Evolutionary conservation across 2,113 vertebrate species (phyloP).

Genomic region (Riparia riparia): DNA sequence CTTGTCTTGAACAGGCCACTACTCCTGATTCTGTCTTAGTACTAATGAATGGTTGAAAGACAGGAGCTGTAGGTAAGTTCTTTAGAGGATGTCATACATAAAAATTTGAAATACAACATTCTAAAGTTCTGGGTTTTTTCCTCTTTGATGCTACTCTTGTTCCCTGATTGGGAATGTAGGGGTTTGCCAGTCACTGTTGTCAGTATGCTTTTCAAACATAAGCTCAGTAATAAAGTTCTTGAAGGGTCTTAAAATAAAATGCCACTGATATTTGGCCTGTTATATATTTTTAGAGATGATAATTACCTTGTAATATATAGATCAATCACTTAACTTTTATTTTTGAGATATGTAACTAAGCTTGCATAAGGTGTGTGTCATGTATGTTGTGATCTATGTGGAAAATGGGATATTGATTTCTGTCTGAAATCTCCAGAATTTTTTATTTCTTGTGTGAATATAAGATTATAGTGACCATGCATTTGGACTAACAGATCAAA

Average conservation of each 20-base stretch:
- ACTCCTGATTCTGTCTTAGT: background rate
- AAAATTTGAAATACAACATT: background rate
- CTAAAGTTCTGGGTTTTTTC: background rate
- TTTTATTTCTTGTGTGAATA: background rate
- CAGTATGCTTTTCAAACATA: background rate
- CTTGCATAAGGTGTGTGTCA: background rate
- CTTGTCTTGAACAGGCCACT: background rate
- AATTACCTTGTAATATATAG: background rate
- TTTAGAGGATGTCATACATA: background rate
- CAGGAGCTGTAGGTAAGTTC: background rate
- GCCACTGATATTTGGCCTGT: background rate
- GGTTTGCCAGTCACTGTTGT: background rate
- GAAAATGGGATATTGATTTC: background rate
- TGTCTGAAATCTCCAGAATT: background rate
- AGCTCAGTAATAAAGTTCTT: background rate
- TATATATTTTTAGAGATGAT: background rate
- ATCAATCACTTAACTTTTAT: background rate
- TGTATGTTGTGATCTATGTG: background rate
- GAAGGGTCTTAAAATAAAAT: background rate
- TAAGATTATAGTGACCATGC: background rate
- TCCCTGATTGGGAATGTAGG: background rate
- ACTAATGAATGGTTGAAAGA: background rate
- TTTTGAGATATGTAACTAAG: background rate
- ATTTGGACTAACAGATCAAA: background rate
- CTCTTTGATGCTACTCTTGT: background rate